Evolutionary conservation across 2,888 invertebrate species (phyloP).

Genomic region (Lasioglossum villosulum): DNA sequence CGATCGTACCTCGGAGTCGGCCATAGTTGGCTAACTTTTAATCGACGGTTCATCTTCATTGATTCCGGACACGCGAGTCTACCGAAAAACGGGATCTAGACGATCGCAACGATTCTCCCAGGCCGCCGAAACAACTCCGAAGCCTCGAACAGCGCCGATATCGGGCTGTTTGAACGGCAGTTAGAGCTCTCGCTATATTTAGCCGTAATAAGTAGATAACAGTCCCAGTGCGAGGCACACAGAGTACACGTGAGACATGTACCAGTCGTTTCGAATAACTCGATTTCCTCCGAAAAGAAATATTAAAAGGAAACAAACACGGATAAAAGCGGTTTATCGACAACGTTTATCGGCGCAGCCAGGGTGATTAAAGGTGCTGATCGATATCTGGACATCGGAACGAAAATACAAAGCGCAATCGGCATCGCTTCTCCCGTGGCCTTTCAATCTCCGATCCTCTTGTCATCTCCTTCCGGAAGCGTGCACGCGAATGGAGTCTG

Average conservation of each 20-base stretch:
- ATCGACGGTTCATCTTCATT: neutral
- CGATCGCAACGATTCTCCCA: neutral
- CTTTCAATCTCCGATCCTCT: neutral
- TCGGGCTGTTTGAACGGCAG: conserved; percentile 63
- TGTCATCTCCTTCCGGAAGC: neutral
- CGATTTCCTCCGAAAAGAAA: conserved; percentile 7
- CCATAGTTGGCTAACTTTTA: neutral
- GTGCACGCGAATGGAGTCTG: neutral
- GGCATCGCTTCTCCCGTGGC: neutral
- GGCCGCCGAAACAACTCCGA: neutral
- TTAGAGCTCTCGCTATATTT: conserved; percentile 71
- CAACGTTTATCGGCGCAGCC: neutral
- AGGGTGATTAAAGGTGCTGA: neutral
- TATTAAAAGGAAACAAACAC: neutral
- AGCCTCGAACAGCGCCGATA: conserved; percentile 37
- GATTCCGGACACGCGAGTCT: neutral
- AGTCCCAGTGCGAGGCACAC: conserved; percentile 41
- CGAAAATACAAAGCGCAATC: neutral
- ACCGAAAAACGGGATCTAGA: neutral
- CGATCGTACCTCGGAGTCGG: neutral
- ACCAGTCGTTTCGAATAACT: conserved; percentile 15
- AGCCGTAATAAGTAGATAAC: conserved; percentile 69
- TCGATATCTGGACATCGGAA: neutral
- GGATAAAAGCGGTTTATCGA: neutral
- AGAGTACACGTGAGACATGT: conserved; percentile 50